These are phyloP conservation scores for Caenorhabditis drosophilae DNA, from an alignment of 2,888 invertebrate genomes.

Conservation along the genomic window DNA sequence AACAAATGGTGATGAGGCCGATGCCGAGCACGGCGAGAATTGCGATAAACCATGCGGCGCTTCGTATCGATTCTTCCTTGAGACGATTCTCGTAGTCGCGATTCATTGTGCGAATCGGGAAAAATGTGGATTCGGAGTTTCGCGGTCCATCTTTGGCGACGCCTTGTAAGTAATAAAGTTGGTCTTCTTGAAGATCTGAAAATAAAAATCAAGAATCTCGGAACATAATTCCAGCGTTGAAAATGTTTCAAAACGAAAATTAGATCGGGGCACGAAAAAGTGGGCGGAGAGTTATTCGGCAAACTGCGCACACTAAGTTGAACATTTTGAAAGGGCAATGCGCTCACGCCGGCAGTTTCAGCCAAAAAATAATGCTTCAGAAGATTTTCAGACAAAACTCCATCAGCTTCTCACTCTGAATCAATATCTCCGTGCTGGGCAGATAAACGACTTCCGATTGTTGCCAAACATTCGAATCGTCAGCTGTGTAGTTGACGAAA, in stretches of 20 bases:
- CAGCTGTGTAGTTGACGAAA: conserved; percentile 79
- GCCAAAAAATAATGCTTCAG: too few species aligned
- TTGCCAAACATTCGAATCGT: conserved; percentile 77
- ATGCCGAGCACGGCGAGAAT: conserved; percentile 69
- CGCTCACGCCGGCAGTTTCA: too few species aligned
- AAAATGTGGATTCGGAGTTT: conserved; percentile 66
- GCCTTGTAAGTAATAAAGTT: conserved; percentile 84
- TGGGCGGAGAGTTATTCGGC: too few species aligned
- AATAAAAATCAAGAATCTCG: not conserved
- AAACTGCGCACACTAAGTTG: not conserved
- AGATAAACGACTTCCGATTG: conserved; percentile 75
- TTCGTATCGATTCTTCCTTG: conserved; percentile 64
- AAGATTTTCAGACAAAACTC: too few species aligned
- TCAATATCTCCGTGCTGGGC: conserved; percentile 77
- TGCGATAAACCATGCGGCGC: conserved; percentile 71
- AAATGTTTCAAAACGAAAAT: too few species aligned
- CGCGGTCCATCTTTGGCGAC: conserved; percentile 86
- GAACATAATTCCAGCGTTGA: not conserved
- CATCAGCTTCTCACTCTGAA: conserved; percentile 69
- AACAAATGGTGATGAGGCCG: conserved; percentile 65
- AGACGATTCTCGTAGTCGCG: conserved; percentile 44
- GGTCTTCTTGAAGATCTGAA: conserved; percentile 74
- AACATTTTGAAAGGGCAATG: too few species aligned
- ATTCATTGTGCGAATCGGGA: conserved; percentile 40
- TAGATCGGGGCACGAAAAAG: too few species aligned